Evolutionary conservation across 30 jellyfish, hydroid and myxozoan genomes (phyloP).

Genomic region (Morbakka virulenta): DNA sequence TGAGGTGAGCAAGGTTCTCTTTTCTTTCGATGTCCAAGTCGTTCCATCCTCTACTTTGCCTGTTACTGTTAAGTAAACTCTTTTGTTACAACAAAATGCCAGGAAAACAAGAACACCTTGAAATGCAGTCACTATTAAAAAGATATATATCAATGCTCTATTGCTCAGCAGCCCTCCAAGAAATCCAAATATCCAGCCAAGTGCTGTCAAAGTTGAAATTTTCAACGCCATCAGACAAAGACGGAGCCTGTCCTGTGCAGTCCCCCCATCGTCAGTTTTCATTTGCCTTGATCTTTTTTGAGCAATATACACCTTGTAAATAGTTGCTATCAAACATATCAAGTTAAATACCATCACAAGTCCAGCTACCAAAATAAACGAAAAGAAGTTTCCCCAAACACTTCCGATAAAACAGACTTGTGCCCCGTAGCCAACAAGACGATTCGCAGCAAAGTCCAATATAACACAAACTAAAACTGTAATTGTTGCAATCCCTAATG

Average conservation of each 20-base stretch:
- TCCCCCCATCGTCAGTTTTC: not conserved
- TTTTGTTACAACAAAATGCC: conserved; percentile 40
- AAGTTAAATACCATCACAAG: conserved; percentile 2
- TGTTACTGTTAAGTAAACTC: too few relatives aligned
- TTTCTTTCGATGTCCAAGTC: too few relatives aligned
- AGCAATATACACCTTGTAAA: conserved; percentile 1
- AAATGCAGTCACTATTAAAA: conserved; percentile 21
- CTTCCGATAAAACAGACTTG: conserved; percentile 26
- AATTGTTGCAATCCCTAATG: not conserved
- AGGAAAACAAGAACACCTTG: conserved; percentile 39
- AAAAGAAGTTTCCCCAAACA: conserved; percentile 40
- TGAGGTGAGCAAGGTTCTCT: too few relatives aligned
- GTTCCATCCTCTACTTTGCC: too few relatives aligned
- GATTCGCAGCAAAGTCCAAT: conserved; percentile 7
- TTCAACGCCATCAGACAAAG: conserved; percentile 18
- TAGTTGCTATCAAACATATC: conserved; percentile 4
- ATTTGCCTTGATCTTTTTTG: conserved; percentile 2
- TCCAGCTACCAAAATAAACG: conserved; percentile 23
- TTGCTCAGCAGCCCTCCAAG: conserved; percentile 11
- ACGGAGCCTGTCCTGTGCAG: conserved; percentile 10
- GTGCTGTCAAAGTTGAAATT: conserved; percentile 32
- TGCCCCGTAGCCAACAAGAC: conserved; percentile 10
- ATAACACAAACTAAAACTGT: conserved; percentile 5
- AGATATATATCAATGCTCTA: not conserved
- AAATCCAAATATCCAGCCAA: conserved; percentile 52